Percentiles rank a stretch among this genome's conserved stretches.
Conservation (phyloP, 2,888 invertebrate genomes). For the Galerucella calmariensis region DNA sequence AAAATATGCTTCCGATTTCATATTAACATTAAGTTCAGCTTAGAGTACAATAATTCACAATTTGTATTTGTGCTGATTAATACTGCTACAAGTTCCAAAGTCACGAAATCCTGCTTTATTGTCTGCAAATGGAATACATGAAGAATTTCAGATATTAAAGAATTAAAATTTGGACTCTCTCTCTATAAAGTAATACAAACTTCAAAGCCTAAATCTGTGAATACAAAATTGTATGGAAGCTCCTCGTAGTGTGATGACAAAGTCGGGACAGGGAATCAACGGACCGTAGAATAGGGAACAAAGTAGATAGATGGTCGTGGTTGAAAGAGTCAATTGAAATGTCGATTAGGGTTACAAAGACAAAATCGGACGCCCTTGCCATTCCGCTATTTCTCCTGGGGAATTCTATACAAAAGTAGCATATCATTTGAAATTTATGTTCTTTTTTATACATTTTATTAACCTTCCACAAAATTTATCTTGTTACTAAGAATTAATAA, state of each 20-base stretch:
- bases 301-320: slow-evolving; percentile 19
- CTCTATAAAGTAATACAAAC: too few relatives aligned
- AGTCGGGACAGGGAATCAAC: slow-evolving; percentile 16
- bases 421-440: not conserved
- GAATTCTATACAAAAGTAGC: not conserved
- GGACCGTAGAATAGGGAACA: slow-evolving; percentile 25
- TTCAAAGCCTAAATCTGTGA: not conserved
- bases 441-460: not conserved
- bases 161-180: too few relatives aligned
- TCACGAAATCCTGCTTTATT: too few relatives aligned
- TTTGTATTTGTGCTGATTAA: too few relatives aligned
- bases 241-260: slow-evolving; percentile 1
- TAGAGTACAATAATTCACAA: too few relatives aligned
- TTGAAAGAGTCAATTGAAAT: slow-evolving; percentile 30
- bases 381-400: not conserved
- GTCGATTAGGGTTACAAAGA: slow-evolving; percentile 29
- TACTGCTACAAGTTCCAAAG: too few relatives aligned
- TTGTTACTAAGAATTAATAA: too few relatives aligned
- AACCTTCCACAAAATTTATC: too few relatives aligned
- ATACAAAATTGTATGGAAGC: not conserved
- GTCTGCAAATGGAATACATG: too few relatives aligned
- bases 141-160: too few relatives aligned
- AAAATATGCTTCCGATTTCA: too few relatives aligned
- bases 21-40: too few relatives aligned
- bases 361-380: slow-evolving; percentile 16